phyloP scores from a whole-genome alignment of 2,888 invertebrate genomes.

The Rhyacophila evoluta region DNA sequence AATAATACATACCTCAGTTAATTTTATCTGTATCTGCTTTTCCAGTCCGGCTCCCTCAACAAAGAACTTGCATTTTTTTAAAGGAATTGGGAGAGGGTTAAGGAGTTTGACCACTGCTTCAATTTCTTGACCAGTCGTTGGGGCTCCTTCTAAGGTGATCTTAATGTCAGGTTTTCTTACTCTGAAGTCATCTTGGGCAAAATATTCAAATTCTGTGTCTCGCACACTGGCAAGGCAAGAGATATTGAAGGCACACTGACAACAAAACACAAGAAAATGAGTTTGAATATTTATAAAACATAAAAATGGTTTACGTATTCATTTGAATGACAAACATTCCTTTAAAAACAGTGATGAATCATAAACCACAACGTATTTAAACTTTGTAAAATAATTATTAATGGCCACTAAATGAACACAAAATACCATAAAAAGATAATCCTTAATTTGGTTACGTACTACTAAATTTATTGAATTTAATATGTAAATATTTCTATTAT shows the following conservation, averaged over 20 bases:
- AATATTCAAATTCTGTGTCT: slow-evolving; percentile 87
- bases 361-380: too few species aligned
- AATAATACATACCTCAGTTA: slow-evolving; percentile 76
- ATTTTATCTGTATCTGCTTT: slow-evolving; percentile 77
- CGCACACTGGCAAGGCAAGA: slow-evolving; percentile 83
- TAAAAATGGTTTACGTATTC: too few species aligned
- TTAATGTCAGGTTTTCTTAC: slow-evolving; percentile 91
- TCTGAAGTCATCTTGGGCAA: slow-evolving; percentile 90
- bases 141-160: slow-evolving; percentile 73
- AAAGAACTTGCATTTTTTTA: slow-evolving; percentile 82
- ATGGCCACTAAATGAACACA: too few species aligned
- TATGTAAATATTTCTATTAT: too few species aligned
- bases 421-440: too few species aligned
- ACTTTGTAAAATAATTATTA: too few species aligned
- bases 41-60: slow-evolving; percentile 87
- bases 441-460: too few species aligned
- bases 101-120: slow-evolving; percentile 76
- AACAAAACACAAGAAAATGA: slow-evolving; percentile 42
- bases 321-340: too few species aligned
- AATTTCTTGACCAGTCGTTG: slow-evolving; percentile 68
- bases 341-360: too few species aligned
- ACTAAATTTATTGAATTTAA: too few species aligned
- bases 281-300: too few species aligned
- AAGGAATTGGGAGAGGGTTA: slow-evolving; percentile 85
- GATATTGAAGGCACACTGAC: slow-evolving; percentile 82